Conservation (phyloP, 2,113 vertebrate species). For the Cryptomyrus ogoouensis region DNA sequence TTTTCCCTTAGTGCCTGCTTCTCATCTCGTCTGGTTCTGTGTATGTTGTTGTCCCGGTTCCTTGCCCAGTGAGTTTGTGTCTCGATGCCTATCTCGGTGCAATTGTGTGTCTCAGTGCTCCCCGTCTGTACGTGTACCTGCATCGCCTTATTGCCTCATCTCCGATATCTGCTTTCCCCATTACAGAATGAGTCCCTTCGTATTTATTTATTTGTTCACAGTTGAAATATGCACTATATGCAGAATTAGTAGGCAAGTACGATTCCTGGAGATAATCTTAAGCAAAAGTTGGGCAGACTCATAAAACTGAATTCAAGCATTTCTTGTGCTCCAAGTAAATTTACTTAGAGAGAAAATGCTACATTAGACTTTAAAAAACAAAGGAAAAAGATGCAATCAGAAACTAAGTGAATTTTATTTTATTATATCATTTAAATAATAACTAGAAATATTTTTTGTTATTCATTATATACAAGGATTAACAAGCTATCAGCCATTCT, state of each 20-base stretch:
- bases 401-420: no score
- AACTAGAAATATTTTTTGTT: no score
- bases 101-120: not conserved
- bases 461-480: no score
- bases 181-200: not conserved
- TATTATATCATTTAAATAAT: no score
- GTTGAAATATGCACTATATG: not conserved
- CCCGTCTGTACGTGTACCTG: not conserved
- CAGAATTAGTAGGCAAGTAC: not conserved
- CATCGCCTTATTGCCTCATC: not conserved
- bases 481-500: no score
- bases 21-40: not conserved
- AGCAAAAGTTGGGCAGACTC: not conserved
- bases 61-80: not conserved
- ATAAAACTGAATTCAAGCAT: not conserved
- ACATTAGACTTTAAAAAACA: not conserved
- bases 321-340: not conserved
- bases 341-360: not conserved
- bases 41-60: not conserved
- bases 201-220: not conserved
- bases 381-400: not conserved
- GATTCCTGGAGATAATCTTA: not conserved
- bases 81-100: not conserved
- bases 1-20: not conserved
- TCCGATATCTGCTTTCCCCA: not conserved